Evolutionary conservation across 2,888 invertebrate species (phyloP).

Genomic region (Philopedon plagiatum): DNA sequence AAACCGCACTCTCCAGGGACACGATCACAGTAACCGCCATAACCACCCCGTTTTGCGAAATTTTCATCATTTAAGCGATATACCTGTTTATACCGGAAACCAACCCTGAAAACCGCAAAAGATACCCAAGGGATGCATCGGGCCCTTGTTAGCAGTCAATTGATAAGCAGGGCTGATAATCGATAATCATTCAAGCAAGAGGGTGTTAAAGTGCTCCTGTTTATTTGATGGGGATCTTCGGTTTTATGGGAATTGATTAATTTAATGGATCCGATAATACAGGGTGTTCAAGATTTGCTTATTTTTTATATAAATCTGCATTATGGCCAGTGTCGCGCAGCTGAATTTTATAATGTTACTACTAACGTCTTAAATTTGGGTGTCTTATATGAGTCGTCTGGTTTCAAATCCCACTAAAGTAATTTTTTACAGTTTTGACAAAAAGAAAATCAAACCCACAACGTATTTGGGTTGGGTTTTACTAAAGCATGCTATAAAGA

Average conservation of each 20-base stretch:
- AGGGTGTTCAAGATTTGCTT: background rate
- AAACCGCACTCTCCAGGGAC: background rate
- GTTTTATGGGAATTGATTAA: background rate
- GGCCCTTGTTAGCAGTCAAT: slow-evolving; percentile 23
- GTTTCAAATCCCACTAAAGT: too few species aligned
- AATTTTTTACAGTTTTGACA: too few species aligned
- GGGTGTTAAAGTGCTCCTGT: slow-evolving; percentile 8
- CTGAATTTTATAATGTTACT: too few species aligned
- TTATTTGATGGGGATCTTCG: background rate
- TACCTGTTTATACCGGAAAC: slow-evolving; percentile 11
- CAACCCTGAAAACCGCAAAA: slow-evolving; percentile 9
- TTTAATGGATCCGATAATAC: background rate
- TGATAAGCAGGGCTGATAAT: slow-evolving; percentile 20
- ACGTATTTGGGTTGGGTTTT: too few species aligned
- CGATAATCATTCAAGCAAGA: slow-evolving; percentile 17
- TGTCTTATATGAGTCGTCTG: too few species aligned
- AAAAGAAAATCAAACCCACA: too few species aligned
- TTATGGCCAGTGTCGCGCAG: too few species aligned
- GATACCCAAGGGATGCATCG: slow-evolving; percentile 18
- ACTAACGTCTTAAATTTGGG: too few species aligned
- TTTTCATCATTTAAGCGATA: slow-evolving; percentile 9
- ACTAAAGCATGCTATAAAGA: too few species aligned
- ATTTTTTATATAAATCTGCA: too few species aligned
- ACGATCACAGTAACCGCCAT: background rate
- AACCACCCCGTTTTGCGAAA: background rate